phyloP scores from a whole-genome alignment of 2,888 invertebrate genomes.

The Acleris laterana region DNA sequence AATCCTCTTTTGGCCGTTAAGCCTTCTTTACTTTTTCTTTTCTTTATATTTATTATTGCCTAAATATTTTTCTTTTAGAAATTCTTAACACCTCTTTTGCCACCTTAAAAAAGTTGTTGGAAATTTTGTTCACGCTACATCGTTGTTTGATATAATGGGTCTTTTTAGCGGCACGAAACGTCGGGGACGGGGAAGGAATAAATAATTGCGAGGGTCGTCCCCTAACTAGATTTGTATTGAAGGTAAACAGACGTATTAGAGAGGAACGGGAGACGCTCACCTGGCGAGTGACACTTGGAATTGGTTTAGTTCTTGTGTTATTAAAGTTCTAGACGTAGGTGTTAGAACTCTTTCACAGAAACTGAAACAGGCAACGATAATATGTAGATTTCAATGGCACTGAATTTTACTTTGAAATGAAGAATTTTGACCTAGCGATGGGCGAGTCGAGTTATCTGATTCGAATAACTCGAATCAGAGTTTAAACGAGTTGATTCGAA shows the following conservation, averaged over 20 bases:
- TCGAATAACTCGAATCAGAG: too few species aligned
- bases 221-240: constrained; percentile 69
- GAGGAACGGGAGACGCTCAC: constrained; percentile 60
- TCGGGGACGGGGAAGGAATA: constrained; percentile 41
- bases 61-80: neutral
- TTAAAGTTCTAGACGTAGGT: too few species aligned
- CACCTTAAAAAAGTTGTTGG: constrained; percentile 17
- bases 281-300: neutral
- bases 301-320: neutral
- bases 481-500: too few species aligned
- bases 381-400: too few species aligned
- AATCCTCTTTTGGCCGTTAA: too few species aligned
- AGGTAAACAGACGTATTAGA: constrained; percentile 80
- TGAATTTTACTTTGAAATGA: too few species aligned
- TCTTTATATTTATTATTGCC: too few species aligned
- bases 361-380: too few species aligned
- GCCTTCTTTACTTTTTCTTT: too few species aligned
- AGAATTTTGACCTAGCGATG: too few species aligned
- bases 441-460: too few species aligned
- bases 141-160: constrained; percentile 23
- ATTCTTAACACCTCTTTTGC: neutral
- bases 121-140: constrained; percentile 12
- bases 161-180: constrained; percentile 17
- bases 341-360: too few species aligned
- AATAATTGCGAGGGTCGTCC: constrained; percentile 43